Evolutionary conservation across 2,797 vertebrate species (phyloP).

Genomic region (Lithobates sylvaticus): DNA sequence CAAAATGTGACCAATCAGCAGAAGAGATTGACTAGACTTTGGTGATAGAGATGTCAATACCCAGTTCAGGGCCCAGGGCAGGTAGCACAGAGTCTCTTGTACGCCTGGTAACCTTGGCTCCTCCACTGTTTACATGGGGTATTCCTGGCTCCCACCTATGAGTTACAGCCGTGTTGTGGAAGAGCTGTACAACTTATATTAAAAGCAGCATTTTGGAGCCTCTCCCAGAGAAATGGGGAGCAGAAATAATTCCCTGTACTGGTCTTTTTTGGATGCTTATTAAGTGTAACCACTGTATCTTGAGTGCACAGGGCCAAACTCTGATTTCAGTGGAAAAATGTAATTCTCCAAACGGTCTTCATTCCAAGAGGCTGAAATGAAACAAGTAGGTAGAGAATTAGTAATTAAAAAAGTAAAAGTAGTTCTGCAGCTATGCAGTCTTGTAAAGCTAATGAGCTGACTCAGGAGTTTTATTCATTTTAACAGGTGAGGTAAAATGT

Average conservation of each 20-base stretch:
- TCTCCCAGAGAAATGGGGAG: conserved; percentile 70
- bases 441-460: not conserved
- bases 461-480: not conserved
- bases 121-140: conserved; percentile 66
- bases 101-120: conserved; percentile 63
- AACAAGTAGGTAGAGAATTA: conserved; percentile 18
- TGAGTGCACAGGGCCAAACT: conserved; percentile 70
- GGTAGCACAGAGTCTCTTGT: not conserved
- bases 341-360: conserved; percentile 67
- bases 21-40: not conserved
- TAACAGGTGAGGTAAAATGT: not conserved
- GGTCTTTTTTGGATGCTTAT: conserved; percentile 71
- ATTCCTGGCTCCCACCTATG: conserved; percentile 67
- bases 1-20: too few species aligned
- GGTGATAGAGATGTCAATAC: not conserved
- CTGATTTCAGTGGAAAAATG: conserved; percentile 73
- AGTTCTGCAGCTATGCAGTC: not conserved
- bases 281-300: conserved; percentile 74
- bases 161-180: conserved; percentile 67
- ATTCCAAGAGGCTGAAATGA: conserved; percentile 69
- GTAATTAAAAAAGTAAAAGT: not conserved
- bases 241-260: conserved; percentile 72
- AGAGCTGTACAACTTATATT: conserved; percentile 70
- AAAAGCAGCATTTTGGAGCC: conserved; percentile 71
- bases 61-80: too few species aligned